These are phyloP conservation scores for Bembecia ichneumoniformis DNA, from an alignment of 2,888 invertebrate genomes.

Conservation along the genomic window DNA sequence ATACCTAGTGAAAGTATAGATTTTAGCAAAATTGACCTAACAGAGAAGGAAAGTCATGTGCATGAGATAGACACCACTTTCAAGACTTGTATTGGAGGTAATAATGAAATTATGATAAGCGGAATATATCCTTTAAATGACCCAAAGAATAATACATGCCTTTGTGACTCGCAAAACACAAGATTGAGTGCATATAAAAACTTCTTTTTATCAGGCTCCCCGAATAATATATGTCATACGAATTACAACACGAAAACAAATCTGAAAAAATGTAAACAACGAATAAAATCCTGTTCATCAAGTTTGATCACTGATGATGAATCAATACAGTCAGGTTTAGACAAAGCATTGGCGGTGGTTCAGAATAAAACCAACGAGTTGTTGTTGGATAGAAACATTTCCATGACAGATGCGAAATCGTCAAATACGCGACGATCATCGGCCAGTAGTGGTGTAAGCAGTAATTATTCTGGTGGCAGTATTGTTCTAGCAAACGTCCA, in stretches of 20 bases:
- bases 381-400: constrained; percentile 29
- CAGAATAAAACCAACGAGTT: constrained; percentile 59
- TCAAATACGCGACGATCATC: constrained; percentile 57
- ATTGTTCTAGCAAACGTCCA: constrained; percentile 73
- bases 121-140: constrained; percentile 38
- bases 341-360: constrained; percentile 44
- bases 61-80: constrained; percentile 28
- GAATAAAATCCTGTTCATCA: neutral
- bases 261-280: constrained; percentile 29
- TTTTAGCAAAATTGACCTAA: constrained; percentile 10
- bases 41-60: constrained; percentile 28
- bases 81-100: constrained; percentile 44
- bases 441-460: constrained; percentile 60
- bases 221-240: constrained; percentile 44
- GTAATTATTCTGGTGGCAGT: constrained; percentile 48
- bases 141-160: constrained; percentile 11
- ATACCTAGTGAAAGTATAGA: constrained; percentile 32
- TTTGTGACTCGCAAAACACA: constrained; percentile 17
- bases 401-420: constrained; percentile 21
- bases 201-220: constrained; percentile 58
- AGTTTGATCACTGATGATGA: neutral
- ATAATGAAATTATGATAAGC: constrained; percentile 36
- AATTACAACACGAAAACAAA: constrained; percentile 53
- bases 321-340: constrained; percentile 26
- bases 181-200: constrained; percentile 51